Evolutionary conservation across 2,113 vertebrate genomes (phyloP).

Genomic region (Bos indicus): DNA sequence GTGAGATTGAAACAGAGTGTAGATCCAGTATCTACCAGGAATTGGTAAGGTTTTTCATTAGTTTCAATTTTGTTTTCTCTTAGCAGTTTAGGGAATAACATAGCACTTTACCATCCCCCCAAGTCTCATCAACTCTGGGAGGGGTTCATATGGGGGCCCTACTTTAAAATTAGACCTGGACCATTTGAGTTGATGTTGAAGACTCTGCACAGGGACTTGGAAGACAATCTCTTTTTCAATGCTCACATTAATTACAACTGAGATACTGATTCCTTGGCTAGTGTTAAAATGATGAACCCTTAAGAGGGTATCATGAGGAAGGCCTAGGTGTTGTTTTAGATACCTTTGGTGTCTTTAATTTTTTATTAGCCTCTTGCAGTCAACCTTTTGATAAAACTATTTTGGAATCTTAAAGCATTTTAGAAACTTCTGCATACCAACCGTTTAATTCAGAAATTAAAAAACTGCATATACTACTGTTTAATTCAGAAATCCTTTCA

Average conservation of each 20-base stretch:
- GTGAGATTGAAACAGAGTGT: neutral
- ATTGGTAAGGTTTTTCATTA: neutral
- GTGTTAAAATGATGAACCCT: neutral
- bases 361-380: neutral
- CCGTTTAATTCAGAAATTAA: neutral
- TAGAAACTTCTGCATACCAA: neutral
- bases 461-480: neutral
- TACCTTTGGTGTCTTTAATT: neutral
- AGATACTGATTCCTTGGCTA: neutral
- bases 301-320: neutral
- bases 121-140: neutral
- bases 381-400: neutral
- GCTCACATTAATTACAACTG: neutral
- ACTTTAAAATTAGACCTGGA: neutral
- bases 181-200: neutral
- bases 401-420: neutral
- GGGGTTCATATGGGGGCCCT: neutral
- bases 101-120: neutral
- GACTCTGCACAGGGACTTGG: neutral
- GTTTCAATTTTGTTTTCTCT: neutral
- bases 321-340: neutral
- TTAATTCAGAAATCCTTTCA: neutral
- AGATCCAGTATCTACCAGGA: neutral
- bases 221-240: neutral
- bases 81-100: neutral